Evolutionary conservation across 2,797 vertebrate genomes (phyloP), one percentile per base, ranked within the genome.

Genomic region (Hippocampus kuda): DNA sequence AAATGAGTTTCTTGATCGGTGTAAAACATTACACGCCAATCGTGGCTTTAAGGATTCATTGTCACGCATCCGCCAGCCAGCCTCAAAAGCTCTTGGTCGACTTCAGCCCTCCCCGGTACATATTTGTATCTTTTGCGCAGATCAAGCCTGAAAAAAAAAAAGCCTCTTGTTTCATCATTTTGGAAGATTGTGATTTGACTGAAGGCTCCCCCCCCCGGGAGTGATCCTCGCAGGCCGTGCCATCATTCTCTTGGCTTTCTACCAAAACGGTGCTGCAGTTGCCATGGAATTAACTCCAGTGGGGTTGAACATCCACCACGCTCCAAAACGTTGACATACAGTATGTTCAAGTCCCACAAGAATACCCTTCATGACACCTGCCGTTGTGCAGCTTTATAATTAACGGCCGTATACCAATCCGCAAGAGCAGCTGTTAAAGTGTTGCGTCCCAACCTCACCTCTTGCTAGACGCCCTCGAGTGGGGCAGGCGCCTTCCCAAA

Each of bases 181-280:
- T 64, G 22, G 38, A 42, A 42, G 26, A 15, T 27, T 20, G 46
- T 18, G 18, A 20, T 16, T 66, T 20, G 48, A 30, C 24, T 66
- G 44, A 9, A 30, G n/a, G 18, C 20, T 30, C 48, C 20, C 48
- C 10, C 8, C 20, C 34, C 34, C 34, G 63, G n/a, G 48, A 24
- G 30, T 51, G 46, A 66, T 56, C 16, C 3, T 66, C 11, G 67
- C 68, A 76, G 30, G 26, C 57, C 74, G 74, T 71, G 80, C 13
- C 68, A 65, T 83, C 80, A 84, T 81, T 87, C 85, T 78, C 84
- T 81, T 81, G 75, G 75, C 79, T 11, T 3, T 18, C 74, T 79
- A 76, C 79, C 85, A 78, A 79, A 85, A 85, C 66, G 65, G 75
- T 77, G 79, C 77, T 53, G 41, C 57, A 73, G 88, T 89, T 87